phyloP scores from a whole-genome alignment of 2,888 invertebrate species.

The Cistogaster globosa region DNA sequence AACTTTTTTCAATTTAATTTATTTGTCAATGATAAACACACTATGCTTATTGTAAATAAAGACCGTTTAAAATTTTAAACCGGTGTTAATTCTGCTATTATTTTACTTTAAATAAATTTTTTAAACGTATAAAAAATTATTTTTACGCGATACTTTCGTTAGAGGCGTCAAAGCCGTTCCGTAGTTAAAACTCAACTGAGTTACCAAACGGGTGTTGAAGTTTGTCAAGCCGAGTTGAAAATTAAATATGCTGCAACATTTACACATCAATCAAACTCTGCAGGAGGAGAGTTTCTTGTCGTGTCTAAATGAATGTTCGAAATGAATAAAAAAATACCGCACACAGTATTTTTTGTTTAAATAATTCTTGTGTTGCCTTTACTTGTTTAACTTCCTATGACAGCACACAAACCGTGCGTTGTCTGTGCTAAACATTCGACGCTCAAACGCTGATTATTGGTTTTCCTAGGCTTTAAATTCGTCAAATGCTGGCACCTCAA shows the following conservation, averaged over 20 bases:
- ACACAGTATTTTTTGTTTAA: background rate
- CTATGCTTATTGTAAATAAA: background rate
- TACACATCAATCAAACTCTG: constrained; percentile 16
- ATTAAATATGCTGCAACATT: constrained; percentile 14
- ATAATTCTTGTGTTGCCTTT: constrained; percentile 11
- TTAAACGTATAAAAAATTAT: constrained; percentile 5
- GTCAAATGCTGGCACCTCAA: background rate
- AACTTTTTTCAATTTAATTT: background rate
- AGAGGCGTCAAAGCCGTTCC: constrained; percentile 55
- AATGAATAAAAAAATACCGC: constrained; percentile 9
- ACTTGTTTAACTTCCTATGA: constrained; percentile 20
- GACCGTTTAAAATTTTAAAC: background rate
- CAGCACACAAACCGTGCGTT: constrained; percentile 46
- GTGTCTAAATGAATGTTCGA: constrained; percentile 25
- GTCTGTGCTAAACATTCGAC: constrained; percentile 60
- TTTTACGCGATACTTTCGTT: constrained; percentile 39
- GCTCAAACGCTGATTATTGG: constrained; percentile 41
- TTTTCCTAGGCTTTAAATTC: constrained; percentile 44
- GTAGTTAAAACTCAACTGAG: constrained; percentile 72
- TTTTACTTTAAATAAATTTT: background rate
- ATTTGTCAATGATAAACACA: background rate
- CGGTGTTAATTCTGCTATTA: background rate
- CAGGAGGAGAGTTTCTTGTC: constrained; percentile 33
- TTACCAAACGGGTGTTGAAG: constrained; percentile 61
- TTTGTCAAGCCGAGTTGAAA: constrained; percentile 64